Evolutionary conservation across 1,140 invertebrate genomes (phyloP).

Genomic region (Antheraea pernyi): DNA sequence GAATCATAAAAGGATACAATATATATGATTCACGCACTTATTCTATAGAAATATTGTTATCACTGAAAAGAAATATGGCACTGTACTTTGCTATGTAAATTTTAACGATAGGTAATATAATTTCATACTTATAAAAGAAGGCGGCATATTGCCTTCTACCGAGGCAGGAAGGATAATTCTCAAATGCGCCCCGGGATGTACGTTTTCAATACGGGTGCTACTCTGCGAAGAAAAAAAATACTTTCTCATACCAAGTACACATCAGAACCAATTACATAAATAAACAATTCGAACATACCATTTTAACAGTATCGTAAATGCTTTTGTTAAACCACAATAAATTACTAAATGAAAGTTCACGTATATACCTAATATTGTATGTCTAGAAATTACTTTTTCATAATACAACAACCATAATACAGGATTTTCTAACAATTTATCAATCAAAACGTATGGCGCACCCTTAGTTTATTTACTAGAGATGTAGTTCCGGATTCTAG

Average conservation of each 20-base stretch:
- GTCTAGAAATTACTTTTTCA: conserved; percentile 12
- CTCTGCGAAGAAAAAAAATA: conserved; percentile 56
- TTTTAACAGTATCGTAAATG: conserved; percentile 30
- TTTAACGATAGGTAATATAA: not conserved
- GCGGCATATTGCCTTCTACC: conserved; percentile 55
- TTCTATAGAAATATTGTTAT: conserved; percentile 1
- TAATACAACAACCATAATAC: conserved; percentile 27
- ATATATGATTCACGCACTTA: not conserved
- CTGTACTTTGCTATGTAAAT: not conserved
- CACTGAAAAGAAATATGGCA: conserved; percentile 3
- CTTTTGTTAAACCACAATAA: not conserved
- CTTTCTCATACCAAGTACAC: conserved; percentile 43
- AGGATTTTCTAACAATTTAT: conserved; percentile 33
- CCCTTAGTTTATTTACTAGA: conserved; percentile 13
- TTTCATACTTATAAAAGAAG: conserved; percentile 19
- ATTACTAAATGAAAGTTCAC: not conserved
- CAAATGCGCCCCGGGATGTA: conserved; percentile 53
- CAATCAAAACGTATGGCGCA: conserved; percentile 24
- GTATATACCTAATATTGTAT: not conserved
- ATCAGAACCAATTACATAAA: conserved; percentile 57
- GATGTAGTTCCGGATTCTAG: too few relatives aligned
- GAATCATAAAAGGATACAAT: not conserved
- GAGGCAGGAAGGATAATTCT: conserved; percentile 60
- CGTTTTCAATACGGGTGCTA: conserved; percentile 52
- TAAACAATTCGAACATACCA: conserved; percentile 65